Base-by-base conservation (phyloP, 1,140 invertebrate species). In the Pseudomyrmex gracilis region DNA sequence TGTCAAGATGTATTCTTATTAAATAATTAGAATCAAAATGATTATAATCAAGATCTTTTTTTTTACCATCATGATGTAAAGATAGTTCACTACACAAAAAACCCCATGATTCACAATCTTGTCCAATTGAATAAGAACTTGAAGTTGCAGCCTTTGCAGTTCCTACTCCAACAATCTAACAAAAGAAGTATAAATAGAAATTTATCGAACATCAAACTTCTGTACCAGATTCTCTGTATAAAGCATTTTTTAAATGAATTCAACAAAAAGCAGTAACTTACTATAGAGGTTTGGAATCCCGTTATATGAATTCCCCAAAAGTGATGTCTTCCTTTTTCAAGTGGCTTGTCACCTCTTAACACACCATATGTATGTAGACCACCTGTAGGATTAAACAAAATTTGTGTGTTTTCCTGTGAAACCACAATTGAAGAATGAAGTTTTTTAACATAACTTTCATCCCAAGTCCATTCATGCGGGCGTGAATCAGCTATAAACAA, bases 241-340 rank as follows among this genome's bases (percentile, higher is more conserved):
- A 24, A 24, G 2, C 24, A 24, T n/a, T 24, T 2, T 61, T 17
- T 3, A 83, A 15, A 64, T 80, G 49, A 0, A 20, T 61, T 0
- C 2, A 53, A 22, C 1, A 10, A 51, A 5, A 49, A 68, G 22
- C 2, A 70, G 1, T 24, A 83, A 94, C 95, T 96, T 94, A 24
- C 24, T 2, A 98, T 97, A 70, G 97, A 98, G 47, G 97, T 97
- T 94, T 97, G 98, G 1, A 97, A 95, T 43, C 95, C 95, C 0
- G 97, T 96, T 0, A 97, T 92, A 95, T 97, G 97, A 17, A 98
- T 95, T 92, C 98, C 97, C 97, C 97, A 98, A 92, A 97, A 98
- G 93, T 98, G 96, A 89, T 98, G 97, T 73, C 95, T 92, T 76
- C 96, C 96, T 78, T 94, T 94, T 10, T 94, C 84, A 85, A 98